Evolutionary conservation across 2,888 invertebrate species (phyloP).

Genomic region (Siphlonurus alternatus): DNA sequence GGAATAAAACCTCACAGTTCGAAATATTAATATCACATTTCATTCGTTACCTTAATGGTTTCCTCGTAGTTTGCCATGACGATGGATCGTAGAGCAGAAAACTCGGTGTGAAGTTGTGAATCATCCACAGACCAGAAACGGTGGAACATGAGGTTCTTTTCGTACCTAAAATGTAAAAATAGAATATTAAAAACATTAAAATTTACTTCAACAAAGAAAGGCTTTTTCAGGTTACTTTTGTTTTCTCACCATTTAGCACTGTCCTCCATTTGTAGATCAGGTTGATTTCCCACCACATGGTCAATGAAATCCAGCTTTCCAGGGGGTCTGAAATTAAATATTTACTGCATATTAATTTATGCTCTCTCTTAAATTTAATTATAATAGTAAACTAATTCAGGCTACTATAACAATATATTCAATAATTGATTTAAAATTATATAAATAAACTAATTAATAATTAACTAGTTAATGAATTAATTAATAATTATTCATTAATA

Average conservation of each 20-base stretch:
- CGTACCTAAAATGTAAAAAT: conserved; percentile 37
- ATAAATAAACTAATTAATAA: conserved; percentile 29
- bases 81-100: conserved; percentile 88
- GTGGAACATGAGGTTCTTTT: conserved; percentile 52
- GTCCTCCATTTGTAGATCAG: conserved; percentile 76
- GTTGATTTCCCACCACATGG: conserved; percentile 96
- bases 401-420: conserved; percentile 1
- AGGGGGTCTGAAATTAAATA: conserved; percentile 37
- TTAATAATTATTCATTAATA: not conserved
- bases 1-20: too few species aligned
- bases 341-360: not conserved
- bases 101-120: conserved; percentile 86
- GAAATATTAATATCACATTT: too few species aligned
- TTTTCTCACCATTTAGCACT: conserved; percentile 65
- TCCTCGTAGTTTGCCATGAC: conserved; percentile 97
- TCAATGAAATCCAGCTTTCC: conserved; percentile 77
- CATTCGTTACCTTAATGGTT: conserved; percentile 67
- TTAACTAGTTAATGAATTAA: conserved; percentile 3
- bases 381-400: not conserved
- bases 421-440: not conserved
- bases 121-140: conserved; percentile 99
- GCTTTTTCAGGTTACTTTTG: not conserved
- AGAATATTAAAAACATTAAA: too few species aligned
- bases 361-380: not conserved
- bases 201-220: not conserved